These are phyloP conservation scores for Bombyx mandarina DNA, from an alignment of 1,140 invertebrate genomes.

Conservation along the genomic window DNA sequence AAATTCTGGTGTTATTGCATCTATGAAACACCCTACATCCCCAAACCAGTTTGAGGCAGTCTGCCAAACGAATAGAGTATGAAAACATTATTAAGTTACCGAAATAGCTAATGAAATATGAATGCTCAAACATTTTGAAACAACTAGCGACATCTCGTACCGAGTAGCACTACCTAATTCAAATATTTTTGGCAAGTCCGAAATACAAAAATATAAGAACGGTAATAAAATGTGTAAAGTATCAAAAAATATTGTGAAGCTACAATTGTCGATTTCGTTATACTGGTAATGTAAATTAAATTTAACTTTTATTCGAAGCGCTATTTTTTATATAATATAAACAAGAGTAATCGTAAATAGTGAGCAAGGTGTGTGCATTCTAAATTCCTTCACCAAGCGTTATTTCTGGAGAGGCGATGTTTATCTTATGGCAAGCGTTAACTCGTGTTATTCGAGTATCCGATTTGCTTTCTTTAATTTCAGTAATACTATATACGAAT, in stretches of 20 bases:
- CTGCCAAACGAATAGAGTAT: slow-evolving; percentile 17
- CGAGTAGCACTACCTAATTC: slow-evolving; percentile 26
- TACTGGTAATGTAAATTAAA: no score
- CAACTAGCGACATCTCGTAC: slow-evolving; percentile 39
- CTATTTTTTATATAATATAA: slow-evolving; percentile 4
- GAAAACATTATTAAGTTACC: slow-evolving; percentile 20
- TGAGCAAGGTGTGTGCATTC: slow-evolving; percentile 31
- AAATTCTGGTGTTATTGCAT: no score
- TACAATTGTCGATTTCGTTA: no score
- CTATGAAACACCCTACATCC: slow-evolving; percentile 6
- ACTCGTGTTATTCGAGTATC: slow-evolving; percentile 46
- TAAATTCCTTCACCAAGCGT: slow-evolving; percentile 42
- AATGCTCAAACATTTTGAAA: slow-evolving; percentile 3
- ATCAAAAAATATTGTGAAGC: no score
- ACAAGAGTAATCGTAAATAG: slow-evolving; percentile 16
- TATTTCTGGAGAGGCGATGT: slow-evolving; percentile 48
- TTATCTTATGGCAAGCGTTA: slow-evolving; percentile 42
- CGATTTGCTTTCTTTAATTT: slow-evolving; percentile 52
- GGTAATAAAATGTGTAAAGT: no score
- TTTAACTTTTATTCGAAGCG: no score
- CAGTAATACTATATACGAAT: slow-evolving; percentile 49
- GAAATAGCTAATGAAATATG: slow-evolving; percentile 7
- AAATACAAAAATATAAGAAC: no score
- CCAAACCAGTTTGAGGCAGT: slow-evolving; percentile 9
- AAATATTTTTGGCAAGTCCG: no score